phyloP scores from a whole-genome alignment of 2,888 invertebrate genomes.

The Lapara coniferarum region DNA sequence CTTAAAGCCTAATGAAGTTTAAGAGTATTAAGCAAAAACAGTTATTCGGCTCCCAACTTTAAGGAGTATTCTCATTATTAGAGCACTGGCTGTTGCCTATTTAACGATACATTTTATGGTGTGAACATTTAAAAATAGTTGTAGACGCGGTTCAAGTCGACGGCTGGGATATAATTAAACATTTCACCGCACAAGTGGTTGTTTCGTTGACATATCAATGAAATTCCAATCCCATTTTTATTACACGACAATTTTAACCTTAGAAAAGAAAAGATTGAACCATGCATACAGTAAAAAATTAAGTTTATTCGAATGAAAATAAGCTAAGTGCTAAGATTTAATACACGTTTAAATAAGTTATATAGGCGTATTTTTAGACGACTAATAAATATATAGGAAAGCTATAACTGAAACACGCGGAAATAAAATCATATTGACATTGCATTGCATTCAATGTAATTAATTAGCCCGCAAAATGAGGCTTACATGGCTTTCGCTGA shows the following conservation, averaged over 20 bases:
- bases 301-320: background rate
- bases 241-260: background rate
- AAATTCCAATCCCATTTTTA: constrained; percentile 3
- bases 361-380: too few relatives aligned
- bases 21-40: background rate
- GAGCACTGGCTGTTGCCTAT: background rate
- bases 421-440: too few relatives aligned
- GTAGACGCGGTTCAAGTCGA: constrained; percentile 10
- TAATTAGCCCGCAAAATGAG: too few relatives aligned
- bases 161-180: constrained; percentile 17
- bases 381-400: too few relatives aligned
- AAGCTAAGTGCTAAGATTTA: too few relatives aligned
- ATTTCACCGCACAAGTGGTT: constrained; percentile 11
- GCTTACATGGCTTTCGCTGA: too few relatives aligned
- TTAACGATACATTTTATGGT: constrained; percentile 23
- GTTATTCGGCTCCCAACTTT: background rate
- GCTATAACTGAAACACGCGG: too few relatives aligned
- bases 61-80: constrained; percentile 5
- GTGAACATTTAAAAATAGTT: constrained; percentile 15
- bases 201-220: constrained; percentile 11
- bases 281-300: background rate
- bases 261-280: background rate
- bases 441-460: too few relatives aligned
- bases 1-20: too few relatives aligned
- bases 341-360: too few relatives aligned